A percentile compares a stretch with the other conserved stretches of the same genome.
phyloP scores from a whole-genome alignment of 2,888 invertebrate genomes.

The Fissipunctia ypsillon region DNA sequence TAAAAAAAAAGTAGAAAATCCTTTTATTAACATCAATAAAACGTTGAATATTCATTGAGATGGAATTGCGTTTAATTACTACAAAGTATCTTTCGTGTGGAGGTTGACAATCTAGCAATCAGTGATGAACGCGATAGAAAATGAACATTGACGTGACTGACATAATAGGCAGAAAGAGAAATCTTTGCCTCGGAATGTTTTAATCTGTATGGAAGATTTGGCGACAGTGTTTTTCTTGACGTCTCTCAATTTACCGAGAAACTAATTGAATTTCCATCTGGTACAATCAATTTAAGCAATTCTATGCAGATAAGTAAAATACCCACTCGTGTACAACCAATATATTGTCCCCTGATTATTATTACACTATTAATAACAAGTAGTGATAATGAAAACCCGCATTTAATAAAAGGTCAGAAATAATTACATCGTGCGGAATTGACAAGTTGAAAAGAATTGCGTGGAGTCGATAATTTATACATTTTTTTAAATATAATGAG shows the following conservation, averaged over 20 bases:
- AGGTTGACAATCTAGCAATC: conserved; percentile 62
- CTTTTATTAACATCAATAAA: conserved; percentile 66
- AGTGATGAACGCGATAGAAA: conserved; percentile 60
- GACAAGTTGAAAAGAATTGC: conserved; percentile 53
- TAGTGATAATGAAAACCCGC: conserved; percentile 48
- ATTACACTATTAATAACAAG: conserved; percentile 57
- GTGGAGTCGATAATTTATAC: conserved; percentile 47
- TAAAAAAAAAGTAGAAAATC: conserved; percentile 64
- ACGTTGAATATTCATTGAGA: conserved; percentile 73
- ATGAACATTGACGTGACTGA: conserved; percentile 52
- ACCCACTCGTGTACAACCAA: neutral
- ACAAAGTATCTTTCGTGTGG: conserved; percentile 66
- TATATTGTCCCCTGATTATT: conserved; percentile 51
- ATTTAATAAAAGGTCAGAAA: conserved; percentile 61
- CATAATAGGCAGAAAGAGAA: conserved; percentile 59
- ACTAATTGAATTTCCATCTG: neutral
- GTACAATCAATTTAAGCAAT: conserved; percentile 33
- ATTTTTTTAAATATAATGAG: conserved; percentile 33
- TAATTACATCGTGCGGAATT: conserved; percentile 55
- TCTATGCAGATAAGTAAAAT: conserved; percentile 5
- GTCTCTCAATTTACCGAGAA: conserved; percentile 14
- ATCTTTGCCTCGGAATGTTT: conserved; percentile 39
- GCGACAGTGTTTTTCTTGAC: conserved; percentile 14
- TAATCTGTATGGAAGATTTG: conserved; percentile 21
- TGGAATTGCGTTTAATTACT: conserved; percentile 76